Evolutionary conservation across 2,888 invertebrate species (phyloP), one percentile per base, ranked within the genome.

Genomic region (Listrodromus nycthemerus): DNA sequence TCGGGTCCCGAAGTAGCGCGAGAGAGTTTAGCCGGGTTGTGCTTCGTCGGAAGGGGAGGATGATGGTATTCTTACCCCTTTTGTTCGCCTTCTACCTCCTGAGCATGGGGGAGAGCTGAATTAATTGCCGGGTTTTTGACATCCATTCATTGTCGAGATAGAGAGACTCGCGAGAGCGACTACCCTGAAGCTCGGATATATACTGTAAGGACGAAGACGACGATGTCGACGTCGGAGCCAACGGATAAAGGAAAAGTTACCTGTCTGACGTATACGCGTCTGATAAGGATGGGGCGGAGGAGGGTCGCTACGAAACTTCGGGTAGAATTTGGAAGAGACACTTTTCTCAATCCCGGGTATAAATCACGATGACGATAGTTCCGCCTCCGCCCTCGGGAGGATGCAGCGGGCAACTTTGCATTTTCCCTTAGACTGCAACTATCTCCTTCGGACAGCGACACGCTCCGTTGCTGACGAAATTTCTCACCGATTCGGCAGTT

Each of bases 61-160:
- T 87, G 87, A 86, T 87, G 89, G 89, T 89, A 92, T 92, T 91
- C 92, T 91, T 91, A 89, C 88, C 90, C 89, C 91, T 92, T 87
- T 92, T 92, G 92, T 92, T 92, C 90, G 52, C 69, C 66, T 37
- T 33, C 70, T 55, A 19, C 48, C 41, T 55, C 63, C 37, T 55
- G 41, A 30, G 37, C 74, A 69, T 89, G 86, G 86, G 85, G 87
- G 89, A 88, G 87, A 78, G 41, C 88, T 91, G 91, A 92, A 92
- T 92, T 93, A 93, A 93, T 93, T 93, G 92, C 91, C 90, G 89
- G 91, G 89, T 92, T 92, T 92, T 93, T 93, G 92, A 92, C 92
- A 91, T 92, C 90, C 90, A 91, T 92, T 92, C 91, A 92, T 91
- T 91, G 90, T 90, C 88, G 85, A 83, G 86, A 82, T 61, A 61